Conservation (phyloP, 2,888 invertebrate species). For the Drosophila greeni region DNA sequence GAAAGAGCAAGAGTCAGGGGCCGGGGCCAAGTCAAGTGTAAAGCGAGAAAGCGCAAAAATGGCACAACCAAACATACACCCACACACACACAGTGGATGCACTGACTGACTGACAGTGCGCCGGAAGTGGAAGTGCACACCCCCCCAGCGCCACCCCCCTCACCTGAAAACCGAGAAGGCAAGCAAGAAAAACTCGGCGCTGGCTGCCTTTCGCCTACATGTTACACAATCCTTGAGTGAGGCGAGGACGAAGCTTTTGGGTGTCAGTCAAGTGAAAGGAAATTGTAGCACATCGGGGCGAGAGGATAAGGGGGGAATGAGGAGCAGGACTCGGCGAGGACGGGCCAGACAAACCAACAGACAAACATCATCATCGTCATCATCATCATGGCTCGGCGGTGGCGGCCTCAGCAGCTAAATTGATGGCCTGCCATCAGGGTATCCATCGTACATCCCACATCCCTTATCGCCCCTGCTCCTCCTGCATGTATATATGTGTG, state of each 20-base stretch:
- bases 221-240: constrained; percentile 71
- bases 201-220: constrained; percentile 56
- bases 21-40: constrained; percentile 63
- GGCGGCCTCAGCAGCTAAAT: constrained; percentile 52
- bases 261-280: constrained; percentile 73
- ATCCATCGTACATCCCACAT: constrained; percentile 33
- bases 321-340: not conserved
- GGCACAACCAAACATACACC: constrained; percentile 47
- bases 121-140: constrained; percentile 63
- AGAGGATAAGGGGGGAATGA: no score
- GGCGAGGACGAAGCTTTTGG: constrained; percentile 61
- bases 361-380: constrained; percentile 64
- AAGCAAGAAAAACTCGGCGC: constrained; percentile 21
- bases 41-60: constrained; percentile 65
- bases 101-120: constrained; percentile 59
- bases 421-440: constrained; percentile 62
- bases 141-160: constrained; percentile 24
- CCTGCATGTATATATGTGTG: not conserved
- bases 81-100: constrained; percentile 32
- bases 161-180: constrained; percentile 19
- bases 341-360: constrained; percentile 65
- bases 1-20: constrained; percentile 43
- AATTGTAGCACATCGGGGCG: constrained; percentile 58
- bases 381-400: constrained; percentile 47
- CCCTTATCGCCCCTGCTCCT: not conserved